Evolutionary conservation across 1,140 invertebrate genomes (phyloP), one percentile per base, ranked within the genome.

Genomic region (Alviniconcha marisindica): DNA sequence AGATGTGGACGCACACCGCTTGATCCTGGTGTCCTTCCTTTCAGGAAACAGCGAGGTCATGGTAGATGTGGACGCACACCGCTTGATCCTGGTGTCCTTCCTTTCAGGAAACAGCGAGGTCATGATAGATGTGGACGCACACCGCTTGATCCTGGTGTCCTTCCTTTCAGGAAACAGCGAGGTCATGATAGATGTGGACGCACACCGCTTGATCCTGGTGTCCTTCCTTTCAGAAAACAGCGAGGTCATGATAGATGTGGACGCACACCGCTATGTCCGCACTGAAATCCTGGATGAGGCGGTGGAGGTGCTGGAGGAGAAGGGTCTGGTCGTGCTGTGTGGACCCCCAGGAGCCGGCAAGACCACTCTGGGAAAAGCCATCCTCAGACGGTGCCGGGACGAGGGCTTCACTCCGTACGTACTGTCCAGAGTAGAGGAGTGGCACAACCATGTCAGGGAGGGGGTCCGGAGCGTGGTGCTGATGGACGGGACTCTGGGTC

Each of bases 401-500:
- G 28, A 74, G 38, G 71, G 51, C 42, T 78, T 78, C 33, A 40
- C 2, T 0, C 10, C 33, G 0, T 60, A 78, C 77, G 14, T 51
- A 7, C 18, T 78, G 42, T 3, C 14, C 14, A 2, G 18, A 28
- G 0, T 60, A 1, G n/a, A 40, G 0, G 38, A 40, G 0, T 78
- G 51, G 51, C 2, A n/a, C 1, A 12, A 15, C n/a, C 54, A 78
- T 33, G 5, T 78, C 14, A 0, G 38, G 21, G 77, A 78, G 4
- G 1, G 18, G 0, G 38, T 51, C 36, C 51, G 5, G 0, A 33
- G 54, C 31, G 56, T 78, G 10, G 31, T 60, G 28, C 5, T 63
- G 77, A 51, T 78, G 77, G 77, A 78, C 24, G 77, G 77, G 38
- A 63, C 36, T 21, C 54, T 78, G 48, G 77, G 77, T 14, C 31